Conservation (phyloP, 2,888 invertebrate genomes). For the Resseliella maxima region DNA sequence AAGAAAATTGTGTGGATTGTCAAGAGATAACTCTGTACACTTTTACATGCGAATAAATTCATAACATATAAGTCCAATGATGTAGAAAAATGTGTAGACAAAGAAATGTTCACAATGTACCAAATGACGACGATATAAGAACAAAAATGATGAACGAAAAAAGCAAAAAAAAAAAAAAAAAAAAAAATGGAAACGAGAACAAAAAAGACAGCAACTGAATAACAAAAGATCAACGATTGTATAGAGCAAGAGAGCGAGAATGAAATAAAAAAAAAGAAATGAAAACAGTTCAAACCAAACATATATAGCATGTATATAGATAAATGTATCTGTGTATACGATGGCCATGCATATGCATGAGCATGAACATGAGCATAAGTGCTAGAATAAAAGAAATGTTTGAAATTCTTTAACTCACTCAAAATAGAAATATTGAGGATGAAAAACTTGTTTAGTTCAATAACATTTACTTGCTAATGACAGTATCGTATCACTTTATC, state of each 20-base stretch:
- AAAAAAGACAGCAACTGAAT: too few relatives aligned
- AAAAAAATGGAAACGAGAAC: background rate
- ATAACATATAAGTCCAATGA: background rate
- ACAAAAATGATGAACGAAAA: too few relatives aligned
- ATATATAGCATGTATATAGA: background rate
- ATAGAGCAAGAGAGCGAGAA: background rate
- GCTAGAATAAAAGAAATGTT: background rate
- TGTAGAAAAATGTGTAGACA: background rate
- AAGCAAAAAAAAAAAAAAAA: background rate
- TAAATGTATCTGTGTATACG: background rate
- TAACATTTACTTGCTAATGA: slow-evolving; percentile 9
- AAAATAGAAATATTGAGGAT: slow-evolving; percentile 41
- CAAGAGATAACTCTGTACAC: too few relatives aligned
- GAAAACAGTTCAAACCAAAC: background rate
- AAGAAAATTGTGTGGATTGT: too few relatives aligned
- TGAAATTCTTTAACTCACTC: slow-evolving; percentile 46
- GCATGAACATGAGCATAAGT: background rate
- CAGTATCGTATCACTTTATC: background rate
- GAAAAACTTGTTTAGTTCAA: slow-evolving; percentile 40
- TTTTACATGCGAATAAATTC: background rate
- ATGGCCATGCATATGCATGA: slow-evolving; percentile 26
- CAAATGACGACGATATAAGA: too few relatives aligned
- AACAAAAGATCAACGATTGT: background rate
- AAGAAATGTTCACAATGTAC: background rate
- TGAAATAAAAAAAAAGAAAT: background rate